A percentile compares a stretch with the other conserved stretches of the same genome.
These are phyloP conservation scores for Aethes cnicana DNA, from an alignment of 2,888 invertebrate species.

Conservation along the genomic window DNA sequence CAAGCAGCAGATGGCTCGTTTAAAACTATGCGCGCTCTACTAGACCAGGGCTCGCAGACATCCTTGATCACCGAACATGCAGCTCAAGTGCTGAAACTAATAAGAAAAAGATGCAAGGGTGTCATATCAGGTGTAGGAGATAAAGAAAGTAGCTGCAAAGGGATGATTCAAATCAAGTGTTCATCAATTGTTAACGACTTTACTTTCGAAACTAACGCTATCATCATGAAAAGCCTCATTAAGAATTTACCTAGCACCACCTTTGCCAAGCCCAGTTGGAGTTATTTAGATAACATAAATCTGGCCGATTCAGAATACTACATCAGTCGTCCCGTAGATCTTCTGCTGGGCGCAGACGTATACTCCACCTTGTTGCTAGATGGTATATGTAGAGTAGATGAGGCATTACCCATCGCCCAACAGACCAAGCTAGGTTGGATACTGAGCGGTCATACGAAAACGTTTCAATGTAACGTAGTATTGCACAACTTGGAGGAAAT, in stretches of 20 bases:
- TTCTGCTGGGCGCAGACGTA: constrained; percentile 23
- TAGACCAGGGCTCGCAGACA: background rate
- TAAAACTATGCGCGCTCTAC: background rate
- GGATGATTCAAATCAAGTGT: constrained; percentile 18
- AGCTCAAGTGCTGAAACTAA: background rate
- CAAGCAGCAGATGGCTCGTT: background rate
- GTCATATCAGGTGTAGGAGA: constrained; percentile 29
- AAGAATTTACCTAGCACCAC: constrained; percentile 15
- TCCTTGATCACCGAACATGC: background rate
- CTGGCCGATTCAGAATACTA: constrained; percentile 13
- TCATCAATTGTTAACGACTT: constrained; percentile 1
- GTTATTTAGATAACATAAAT: constrained; percentile 7
- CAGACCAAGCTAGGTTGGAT: constrained; percentile 31
- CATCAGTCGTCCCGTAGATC: background rate
- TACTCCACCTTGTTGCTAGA: constrained; percentile 4
- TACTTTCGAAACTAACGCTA: constrained; percentile 9
- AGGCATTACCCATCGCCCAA: constrained; percentile 9
- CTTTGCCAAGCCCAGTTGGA: constrained; percentile 12
- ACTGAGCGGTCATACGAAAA: constrained; percentile 20
- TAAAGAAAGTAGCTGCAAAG: constrained; percentile 31
- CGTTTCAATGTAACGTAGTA: background rate
- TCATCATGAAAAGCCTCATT: constrained; percentile 25
- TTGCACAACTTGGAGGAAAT: background rate
- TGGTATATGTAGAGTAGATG: constrained; percentile 1
- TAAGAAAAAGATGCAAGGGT: constrained; percentile 7